phyloP scores from a whole-genome alignment of 1,140 invertebrate genomes.

The Ceratosolen fusciceps region DNA sequence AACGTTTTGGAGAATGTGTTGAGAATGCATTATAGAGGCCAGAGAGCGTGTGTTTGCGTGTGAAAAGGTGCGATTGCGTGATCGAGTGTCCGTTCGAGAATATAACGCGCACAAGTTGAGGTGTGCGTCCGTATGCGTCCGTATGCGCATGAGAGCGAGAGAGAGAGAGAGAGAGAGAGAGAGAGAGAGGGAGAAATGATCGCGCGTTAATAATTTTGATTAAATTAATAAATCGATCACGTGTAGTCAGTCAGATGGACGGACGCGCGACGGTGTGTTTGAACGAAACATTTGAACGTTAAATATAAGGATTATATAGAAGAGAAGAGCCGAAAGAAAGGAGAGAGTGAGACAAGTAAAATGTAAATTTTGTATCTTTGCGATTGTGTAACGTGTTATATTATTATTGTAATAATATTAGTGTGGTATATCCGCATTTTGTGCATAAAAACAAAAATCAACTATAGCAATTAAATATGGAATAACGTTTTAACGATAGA shows the following conservation, averaged over 20 bases:
- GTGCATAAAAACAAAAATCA: conserved; percentile 59
- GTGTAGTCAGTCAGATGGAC: conserved; percentile 3
- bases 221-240: conserved; percentile 4
- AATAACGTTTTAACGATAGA: conserved; percentile 58
- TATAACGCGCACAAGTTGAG: too few relatives aligned
- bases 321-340: conserved; percentile 49
- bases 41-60: too few relatives aligned
- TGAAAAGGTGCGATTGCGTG: too few relatives aligned
- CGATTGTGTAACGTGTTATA: conserved; percentile 65
- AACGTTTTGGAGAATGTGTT: too few relatives aligned
- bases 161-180: not conserved
- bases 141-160: not conserved
- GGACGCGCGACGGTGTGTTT: conserved; percentile 9
- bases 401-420: conserved; percentile 59
- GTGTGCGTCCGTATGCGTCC: too few relatives aligned
- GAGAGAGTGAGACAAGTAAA: conserved; percentile 45
- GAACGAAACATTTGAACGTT: not conserved
- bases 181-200: not conserved
- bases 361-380: conserved; percentile 70
- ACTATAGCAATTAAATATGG: conserved; percentile 56
- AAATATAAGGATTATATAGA: not conserved
- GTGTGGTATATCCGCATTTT: conserved; percentile 49
- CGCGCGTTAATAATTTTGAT: not conserved
- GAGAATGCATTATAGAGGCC: too few relatives aligned
- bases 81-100: too few relatives aligned